These are phyloP conservation scores for Callipepla squamata DNA, from an alignment of 2,113 vertebrate genomes.

Conservation along the genomic window DNA sequence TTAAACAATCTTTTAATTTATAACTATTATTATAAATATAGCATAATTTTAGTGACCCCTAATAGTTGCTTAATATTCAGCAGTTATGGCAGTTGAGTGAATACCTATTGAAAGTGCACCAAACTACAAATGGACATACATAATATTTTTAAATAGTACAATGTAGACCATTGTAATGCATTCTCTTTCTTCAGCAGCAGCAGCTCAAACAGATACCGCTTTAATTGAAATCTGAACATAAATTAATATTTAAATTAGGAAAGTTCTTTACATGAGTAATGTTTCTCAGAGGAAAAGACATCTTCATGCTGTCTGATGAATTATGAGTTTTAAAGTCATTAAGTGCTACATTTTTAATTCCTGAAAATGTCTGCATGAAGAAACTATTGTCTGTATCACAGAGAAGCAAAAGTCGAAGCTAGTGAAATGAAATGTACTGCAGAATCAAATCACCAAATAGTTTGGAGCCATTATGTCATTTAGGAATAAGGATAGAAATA, in stretches of 20 bases:
- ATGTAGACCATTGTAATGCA: background rate
- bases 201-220: background rate
- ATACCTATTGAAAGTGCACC: background rate
- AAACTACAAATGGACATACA: background rate
- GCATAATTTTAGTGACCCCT: rapidly evolving
- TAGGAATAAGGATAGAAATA: background rate
- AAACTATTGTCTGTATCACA: background rate
- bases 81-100: background rate
- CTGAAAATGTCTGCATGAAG: background rate
- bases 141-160: background rate
- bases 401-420: background rate
- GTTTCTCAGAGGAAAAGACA: conserved; percentile 2
- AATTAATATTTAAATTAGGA: conserved; percentile 21
- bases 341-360: conserved; percentile 6
- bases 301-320: background rate
- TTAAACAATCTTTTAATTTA: background rate
- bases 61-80: background rate
- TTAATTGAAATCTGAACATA: conserved; percentile 31
- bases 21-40: background rate
- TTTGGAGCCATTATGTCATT: background rate
- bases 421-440: conserved; percentile 6
- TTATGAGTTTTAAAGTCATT: background rate
- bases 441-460: background rate
- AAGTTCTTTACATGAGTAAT: background rate
- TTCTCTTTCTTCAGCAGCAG: background rate